Evolutionary conservation across 2,888 invertebrate genomes (phyloP), one percentile per base, ranked within the genome.

Genomic region (Ennomos fuscantarius): DNA sequence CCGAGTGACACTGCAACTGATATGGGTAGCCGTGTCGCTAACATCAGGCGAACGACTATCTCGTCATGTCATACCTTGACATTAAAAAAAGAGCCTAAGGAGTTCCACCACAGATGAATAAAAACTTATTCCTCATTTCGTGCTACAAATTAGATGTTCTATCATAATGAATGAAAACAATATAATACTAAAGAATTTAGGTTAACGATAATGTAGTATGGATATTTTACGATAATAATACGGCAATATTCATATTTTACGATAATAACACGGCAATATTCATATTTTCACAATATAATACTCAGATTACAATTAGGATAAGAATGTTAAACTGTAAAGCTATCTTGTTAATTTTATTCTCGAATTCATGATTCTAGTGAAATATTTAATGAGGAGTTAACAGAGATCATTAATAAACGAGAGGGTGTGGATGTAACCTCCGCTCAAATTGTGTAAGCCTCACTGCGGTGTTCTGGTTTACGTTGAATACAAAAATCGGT

Each of bases 321-420:
- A 34, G 34, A 35, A 33, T 24, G 36, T 24, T 37, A 24, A n/a
- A 10, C 33, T n/a, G n/a, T 31, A 44, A 41, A 52, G 34, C 43
- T 39, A 11, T n/a, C 32, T 24, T 49, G 49, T 44, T 48, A 13
- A 57, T 57, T 47, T 40, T 36, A 50, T 59, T 49, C 41, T 33
- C 32, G 31, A 34, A 35, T 40, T 53, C 45, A 49, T 36, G 36
- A 54, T 49, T 59, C 41, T 50, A 45, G 31, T 10, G 40, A 49
- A 59, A 49, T 53, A 59, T 53, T 44, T 48, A 40, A 58, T 12
- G 48, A 41, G 40, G 36, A 40, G 54, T 59, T 49, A 59, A 41
- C 53, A 41, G n/a, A 12, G 45, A 9, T 49, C 40, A 35, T 58
- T 53, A 58, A 53, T 58, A 58, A 53, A 13, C 13, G 15, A 58